Percentiles rank a stretch among this genome's conserved stretches.
phyloP scores from a whole-genome alignment of 2,888 invertebrate species.

The Sipha maydis region DNA sequence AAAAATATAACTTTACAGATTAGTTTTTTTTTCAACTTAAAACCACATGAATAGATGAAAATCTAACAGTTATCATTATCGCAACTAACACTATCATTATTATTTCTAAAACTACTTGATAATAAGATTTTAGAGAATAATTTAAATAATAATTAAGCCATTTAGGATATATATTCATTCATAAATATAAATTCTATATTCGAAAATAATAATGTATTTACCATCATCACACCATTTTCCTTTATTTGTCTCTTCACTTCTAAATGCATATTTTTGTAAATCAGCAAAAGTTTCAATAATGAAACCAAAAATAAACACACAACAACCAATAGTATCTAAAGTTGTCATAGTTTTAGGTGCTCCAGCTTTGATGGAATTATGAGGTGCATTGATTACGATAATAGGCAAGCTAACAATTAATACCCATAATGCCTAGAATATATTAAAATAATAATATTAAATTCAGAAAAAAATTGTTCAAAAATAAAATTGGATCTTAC shows the following conservation, averaged over 20 bases:
- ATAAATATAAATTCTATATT: not conserved
- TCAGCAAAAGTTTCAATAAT: slow-evolving; percentile 91
- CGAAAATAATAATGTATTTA: slow-evolving; percentile 67
- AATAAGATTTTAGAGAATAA: no score
- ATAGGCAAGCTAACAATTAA: slow-evolving; percentile 91
- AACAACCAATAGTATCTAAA: slow-evolving; percentile 85
- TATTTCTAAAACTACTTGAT: no score
- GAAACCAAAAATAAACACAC: slow-evolving; percentile 85
- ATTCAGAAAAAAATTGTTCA: not conserved
- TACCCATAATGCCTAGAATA: slow-evolving; percentile 86
- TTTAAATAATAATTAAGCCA: not conserved
- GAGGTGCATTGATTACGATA: slow-evolving; percentile 87
- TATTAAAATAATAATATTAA: slow-evolving; percentile 32
- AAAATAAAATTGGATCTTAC: slow-evolving; percentile 68
- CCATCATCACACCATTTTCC: slow-evolving; percentile 94
- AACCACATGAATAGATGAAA: no score
- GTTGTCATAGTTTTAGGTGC: slow-evolving; percentile 85
- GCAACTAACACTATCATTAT: no score
- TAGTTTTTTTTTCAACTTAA: no score
- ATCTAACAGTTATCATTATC: no score
- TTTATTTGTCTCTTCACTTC: slow-evolving; percentile 87
- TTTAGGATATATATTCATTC: not conserved
- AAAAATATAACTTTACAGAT: slow-evolving; percentile 5
- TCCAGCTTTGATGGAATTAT: slow-evolving; percentile 76
- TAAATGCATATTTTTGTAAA: slow-evolving; percentile 90